Base-by-base conservation (phyloP, 2,113 vertebrate species). In the Odocoileus hemionus region DNA sequence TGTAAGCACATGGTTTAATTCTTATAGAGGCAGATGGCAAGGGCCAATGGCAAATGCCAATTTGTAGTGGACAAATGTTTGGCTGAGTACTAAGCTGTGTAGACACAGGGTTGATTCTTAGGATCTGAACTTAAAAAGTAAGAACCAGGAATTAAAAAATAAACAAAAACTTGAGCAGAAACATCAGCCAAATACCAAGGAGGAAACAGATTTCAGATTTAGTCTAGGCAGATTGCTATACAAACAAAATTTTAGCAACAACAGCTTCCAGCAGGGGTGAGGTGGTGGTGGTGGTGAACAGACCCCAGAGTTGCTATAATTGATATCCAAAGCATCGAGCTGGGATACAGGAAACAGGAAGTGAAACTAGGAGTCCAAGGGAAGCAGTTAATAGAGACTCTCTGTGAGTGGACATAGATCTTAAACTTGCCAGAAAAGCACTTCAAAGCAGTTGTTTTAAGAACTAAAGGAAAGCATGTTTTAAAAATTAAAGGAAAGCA, bases 401-500 rank as follows among this genome's bases (percentile, higher is more conserved):
- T 43, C 47, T 55, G 12, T 89, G 21, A 54, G 43, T 80, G 82
- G 61, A 3, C 47, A 47, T 36, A 52, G 17, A 86, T 87, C 39
- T 92, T 82, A 33, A 80, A 57, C 13, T 80, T 86, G 61, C 25
- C 45, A 54, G 30, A 15, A 33, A 91, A 87, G 84, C 19, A 39
- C 74, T 97, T 94, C 4, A 82, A 70, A 94, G 7, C n/a, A 64
- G 16, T 13, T 94, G 16, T 50, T 43, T 47, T 12, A 54, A 82
- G 25, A 78, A 93, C 30, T 78, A 89, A 58, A 84, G 26, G n/a
- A 85, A n/a, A 25, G 5, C 5, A 45, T 76, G 15, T 90, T 95
- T 97, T 96, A 74, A 96, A 80, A 79, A 93, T 58, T 54, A 28
- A 90, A 85, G 86, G 21, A 64, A 74, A 64, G 25, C 67, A 43